Evolutionary conservation across 2,888 invertebrate genomes (phyloP).

Genomic region (Dasysyrphus tricinctus): DNA sequence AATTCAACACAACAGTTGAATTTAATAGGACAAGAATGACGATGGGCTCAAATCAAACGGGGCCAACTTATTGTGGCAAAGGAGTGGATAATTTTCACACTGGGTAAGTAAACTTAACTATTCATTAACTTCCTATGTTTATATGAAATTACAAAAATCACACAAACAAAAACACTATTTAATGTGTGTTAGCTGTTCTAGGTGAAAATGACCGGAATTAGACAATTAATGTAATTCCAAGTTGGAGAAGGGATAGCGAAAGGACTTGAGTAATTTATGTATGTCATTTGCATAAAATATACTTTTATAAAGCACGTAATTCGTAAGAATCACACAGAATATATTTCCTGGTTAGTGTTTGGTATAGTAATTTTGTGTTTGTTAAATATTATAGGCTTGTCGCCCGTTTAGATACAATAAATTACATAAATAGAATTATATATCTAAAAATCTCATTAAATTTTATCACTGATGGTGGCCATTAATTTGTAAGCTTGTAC

Average conservation of each 20-base stretch:
- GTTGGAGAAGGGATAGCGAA: neutral
- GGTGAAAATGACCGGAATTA: slow-evolving; percentile 1
- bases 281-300: slow-evolving; percentile 14
- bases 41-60: slow-evolving; percentile 79
- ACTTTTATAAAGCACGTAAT: neutral
- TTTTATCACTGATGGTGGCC: slow-evolving; percentile 13
- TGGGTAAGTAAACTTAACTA: slow-evolving; percentile 78
- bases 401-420: neutral
- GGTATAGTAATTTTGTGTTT: neutral
- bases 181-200: neutral
- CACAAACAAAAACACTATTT: neutral
- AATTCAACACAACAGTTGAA: slow-evolving; percentile 59
- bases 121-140: neutral
- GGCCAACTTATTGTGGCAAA: slow-evolving; percentile 82
- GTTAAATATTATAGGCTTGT: neutral
- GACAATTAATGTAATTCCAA: neutral
- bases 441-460: slow-evolving; percentile 43
- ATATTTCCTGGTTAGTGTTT: too few species aligned
- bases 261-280: slow-evolving; percentile 1
- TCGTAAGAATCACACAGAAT: neutral
- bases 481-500: neutral
- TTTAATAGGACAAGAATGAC: slow-evolving; percentile 76
- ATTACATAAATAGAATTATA: neutral
- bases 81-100: slow-evolving; percentile 83
- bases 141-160: neutral